A percentile compares a stretch with the other conserved stretches of the same genome.
Evolutionary conservation across 2,888 invertebrate genomes (phyloP).

Genomic region (Seira ritae): DNA sequence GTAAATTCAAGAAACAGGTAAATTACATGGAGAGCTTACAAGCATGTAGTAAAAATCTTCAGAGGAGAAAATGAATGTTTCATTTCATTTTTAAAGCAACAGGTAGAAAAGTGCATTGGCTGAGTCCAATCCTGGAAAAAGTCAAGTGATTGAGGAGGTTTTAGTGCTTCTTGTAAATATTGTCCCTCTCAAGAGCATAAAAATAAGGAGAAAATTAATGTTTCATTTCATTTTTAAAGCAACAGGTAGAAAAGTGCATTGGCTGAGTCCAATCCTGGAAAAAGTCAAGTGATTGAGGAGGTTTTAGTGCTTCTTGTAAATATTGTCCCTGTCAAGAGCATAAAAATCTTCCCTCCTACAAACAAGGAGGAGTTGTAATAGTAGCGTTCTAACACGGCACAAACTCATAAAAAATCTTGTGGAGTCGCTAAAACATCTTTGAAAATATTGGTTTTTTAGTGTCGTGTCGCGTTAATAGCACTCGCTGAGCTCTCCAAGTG

Average conservation of each 20-base stretch:
- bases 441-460: constrained; percentile 27
- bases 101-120: constrained; percentile 29
- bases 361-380: constrained; percentile 34
- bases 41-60: constrained; percentile 56
- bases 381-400: background rate
- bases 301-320: constrained; percentile 55
- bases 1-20: constrained; percentile 59
- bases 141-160: constrained; percentile 54
- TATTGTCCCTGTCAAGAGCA: constrained; percentile 25
- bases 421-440: constrained; percentile 12
- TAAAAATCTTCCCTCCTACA: constrained; percentile 59
- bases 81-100: constrained; percentile 52
- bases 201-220: constrained; percentile 52
- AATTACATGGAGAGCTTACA: constrained; percentile 54
- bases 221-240: constrained; percentile 51
- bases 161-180: constrained; percentile 51
- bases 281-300: constrained; percentile 54
- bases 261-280: constrained; percentile 37
- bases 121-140: constrained; percentile 42
- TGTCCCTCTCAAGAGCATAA: too few species aligned
- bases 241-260: constrained; percentile 40
- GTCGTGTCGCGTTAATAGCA: constrained; percentile 50
- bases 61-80: constrained; percentile 44
- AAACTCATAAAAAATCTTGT: constrained; percentile 33
- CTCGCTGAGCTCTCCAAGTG: too few species aligned